Percentiles rank a stretch among this genome's conserved stretches.
phyloP scores from a whole-genome alignment of 2,113 vertebrate genomes.

The Salminus brasiliensis region DNA sequence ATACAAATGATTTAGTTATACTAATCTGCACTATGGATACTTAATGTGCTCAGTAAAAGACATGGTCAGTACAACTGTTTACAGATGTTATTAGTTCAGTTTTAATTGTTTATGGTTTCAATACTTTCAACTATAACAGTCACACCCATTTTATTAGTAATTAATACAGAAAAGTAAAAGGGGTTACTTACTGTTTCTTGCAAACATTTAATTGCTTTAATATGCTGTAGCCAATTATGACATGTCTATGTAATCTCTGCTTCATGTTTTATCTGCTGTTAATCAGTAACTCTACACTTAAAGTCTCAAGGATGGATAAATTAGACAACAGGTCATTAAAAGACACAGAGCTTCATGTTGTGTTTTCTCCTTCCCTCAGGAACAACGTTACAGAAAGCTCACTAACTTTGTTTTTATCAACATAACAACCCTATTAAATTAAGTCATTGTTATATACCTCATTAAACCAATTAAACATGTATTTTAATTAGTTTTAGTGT shows the following conservation, averaged over 20 bases:
- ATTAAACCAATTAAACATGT: background rate
- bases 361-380: background rate
- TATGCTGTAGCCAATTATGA: background rate
- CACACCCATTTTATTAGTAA: too few species aligned
- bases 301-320: background rate
- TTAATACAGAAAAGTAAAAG: too few species aligned
- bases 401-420: background rate
- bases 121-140: too few species aligned
- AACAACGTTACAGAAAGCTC: conserved; percentile 2
- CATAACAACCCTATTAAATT: background rate
- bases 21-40: too few species aligned
- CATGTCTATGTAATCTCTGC: too few species aligned
- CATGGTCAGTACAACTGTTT: too few species aligned
- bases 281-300: background rate
- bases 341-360: background rate
- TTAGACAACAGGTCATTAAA: background rate
- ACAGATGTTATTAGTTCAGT: too few species aligned
- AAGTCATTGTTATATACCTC: background rate
- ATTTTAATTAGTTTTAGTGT: conserved; percentile 6
- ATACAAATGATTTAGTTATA: too few species aligned
- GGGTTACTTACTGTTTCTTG: too few species aligned
- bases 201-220: too few species aligned
- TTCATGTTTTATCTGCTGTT: background rate
- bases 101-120: too few species aligned
- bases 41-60: too few species aligned